A percentile compares a stretch with the other conserved stretches of the same genome.
Evolutionary conservation across 2,888 invertebrate species (phyloP).

Genomic region (Heliconius sara): DNA sequence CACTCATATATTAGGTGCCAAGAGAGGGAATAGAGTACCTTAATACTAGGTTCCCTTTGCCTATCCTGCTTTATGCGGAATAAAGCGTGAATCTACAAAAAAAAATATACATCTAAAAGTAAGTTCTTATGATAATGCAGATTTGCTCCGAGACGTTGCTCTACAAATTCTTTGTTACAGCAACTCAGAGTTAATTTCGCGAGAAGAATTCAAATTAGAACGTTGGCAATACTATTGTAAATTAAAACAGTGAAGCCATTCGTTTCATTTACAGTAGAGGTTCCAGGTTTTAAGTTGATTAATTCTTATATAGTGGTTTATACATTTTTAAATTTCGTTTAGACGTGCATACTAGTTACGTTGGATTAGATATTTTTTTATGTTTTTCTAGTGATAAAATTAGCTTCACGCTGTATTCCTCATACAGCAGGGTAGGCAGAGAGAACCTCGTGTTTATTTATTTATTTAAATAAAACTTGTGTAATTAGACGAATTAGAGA

Average conservation of each 20-base stretch:
- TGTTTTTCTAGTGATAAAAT: too few species aligned
- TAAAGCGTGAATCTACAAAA: background rate
- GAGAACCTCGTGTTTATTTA: too few species aligned
- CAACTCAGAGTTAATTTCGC: conserved; percentile 23
- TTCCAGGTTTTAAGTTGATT: background rate
- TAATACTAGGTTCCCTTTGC: background rate
- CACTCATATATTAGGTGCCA: background rate
- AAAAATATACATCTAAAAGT: background rate
- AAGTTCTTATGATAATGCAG: conserved; percentile 12
- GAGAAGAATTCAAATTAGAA: conserved; percentile 38
- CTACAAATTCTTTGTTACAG: conserved; percentile 25
- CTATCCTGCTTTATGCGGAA: background rate
- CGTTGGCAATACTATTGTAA: conserved; percentile 12
- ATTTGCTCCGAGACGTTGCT: conserved; percentile 19
- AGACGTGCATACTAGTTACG: too few species aligned
- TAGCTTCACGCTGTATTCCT: too few species aligned
- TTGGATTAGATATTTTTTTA: too few species aligned
- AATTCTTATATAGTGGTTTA: background rate
- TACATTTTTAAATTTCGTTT: too few species aligned
- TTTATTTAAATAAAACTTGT: too few species aligned
- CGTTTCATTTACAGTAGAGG: background rate
- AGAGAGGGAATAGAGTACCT: background rate
- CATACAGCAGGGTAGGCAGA: too few species aligned
- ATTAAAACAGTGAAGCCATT: background rate
- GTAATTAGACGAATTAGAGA: too few species aligned